Evolutionary conservation across 2,113 vertebrate genomes (phyloP), one percentile per base, ranked within the genome.

Genomic region (Embiotoca jacksoni): DNA sequence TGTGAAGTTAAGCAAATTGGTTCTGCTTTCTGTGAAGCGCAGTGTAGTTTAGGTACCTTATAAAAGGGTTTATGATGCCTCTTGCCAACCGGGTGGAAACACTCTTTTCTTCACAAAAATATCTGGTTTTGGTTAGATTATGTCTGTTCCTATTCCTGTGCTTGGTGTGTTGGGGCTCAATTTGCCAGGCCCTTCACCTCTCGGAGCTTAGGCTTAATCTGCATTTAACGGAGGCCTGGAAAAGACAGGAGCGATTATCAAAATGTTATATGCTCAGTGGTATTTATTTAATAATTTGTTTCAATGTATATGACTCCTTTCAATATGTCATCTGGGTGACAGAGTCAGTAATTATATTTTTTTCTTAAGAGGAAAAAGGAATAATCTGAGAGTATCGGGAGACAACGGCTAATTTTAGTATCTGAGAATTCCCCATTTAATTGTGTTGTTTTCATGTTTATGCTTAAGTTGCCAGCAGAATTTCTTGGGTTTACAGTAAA

Each of bases 61-160:
- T 90, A 93, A 94, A 89, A 91, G 88, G 89, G 80, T 90, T 94
- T 92, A 92, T 55, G 81, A 83, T 37, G 87, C 82, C 79, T 90
- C 85, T 84, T 93, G 91, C 93, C 91, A 92, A 80, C 71, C 14
- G 68, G 83, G 81, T 81, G 77, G 87, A 91, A 91, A 93, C 79
- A 80, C 88, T 92, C 81, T 84, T 92, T 92, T 92, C 90, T 90
- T 83, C 78, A 70, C 67, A 70, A 67, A 88, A 93, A 93, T 92
- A 94, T 93, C 91, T 92, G 91, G 86, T 92, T 94, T 89, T 90
- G 88, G 80, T 92, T 88, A 93, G 92, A 94, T 95, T 94, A 94
- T 91, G 88, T 92, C 89, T 93, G 88, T 92, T 94, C 93, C 91
- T 84, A 89, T 94, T 88, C 84, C 86, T 73, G 78, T 64, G 81